Evolutionary conservation across 1,140 invertebrate species (phyloP).

Genomic region (Orchesella cincta): DNA sequence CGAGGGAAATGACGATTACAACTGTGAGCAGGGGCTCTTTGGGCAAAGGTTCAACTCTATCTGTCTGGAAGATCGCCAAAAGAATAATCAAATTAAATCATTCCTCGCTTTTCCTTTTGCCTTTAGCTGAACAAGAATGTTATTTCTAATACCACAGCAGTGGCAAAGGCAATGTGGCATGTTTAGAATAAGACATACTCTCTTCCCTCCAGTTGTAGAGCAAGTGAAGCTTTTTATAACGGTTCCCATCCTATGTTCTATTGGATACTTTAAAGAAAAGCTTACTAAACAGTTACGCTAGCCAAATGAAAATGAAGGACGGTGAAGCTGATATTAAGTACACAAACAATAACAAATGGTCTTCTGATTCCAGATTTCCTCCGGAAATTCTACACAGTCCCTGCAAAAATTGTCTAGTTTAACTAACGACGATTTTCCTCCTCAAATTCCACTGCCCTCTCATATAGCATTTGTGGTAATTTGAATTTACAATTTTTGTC

Average conservation of each 20-base stretch:
- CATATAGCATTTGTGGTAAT: too few species aligned
- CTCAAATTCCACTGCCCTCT: too few species aligned
- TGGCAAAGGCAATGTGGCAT: neutral
- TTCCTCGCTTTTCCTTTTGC: constrained; percentile 22
- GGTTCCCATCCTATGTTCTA: too few species aligned
- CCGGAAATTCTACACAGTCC: too few species aligned
- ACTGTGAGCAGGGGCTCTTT: constrained; percentile 34
- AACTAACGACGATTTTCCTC: too few species aligned
- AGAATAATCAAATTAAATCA: constrained; percentile 50
- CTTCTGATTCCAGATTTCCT: too few species aligned
- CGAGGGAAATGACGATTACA: constrained; percentile 17
- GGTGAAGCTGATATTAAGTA: neutral
- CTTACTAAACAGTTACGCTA: neutral
- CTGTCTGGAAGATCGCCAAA: constrained; percentile 46
- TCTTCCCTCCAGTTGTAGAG: too few species aligned
- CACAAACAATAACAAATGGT: neutral
- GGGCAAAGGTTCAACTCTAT: constrained; percentile 50
- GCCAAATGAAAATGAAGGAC: neutral
- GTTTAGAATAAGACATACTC: neutral
- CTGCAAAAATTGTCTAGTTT: too few species aligned
- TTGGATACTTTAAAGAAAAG: neutral
- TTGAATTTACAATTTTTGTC: too few species aligned
- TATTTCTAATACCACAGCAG: neutral
- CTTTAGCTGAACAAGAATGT: neutral
- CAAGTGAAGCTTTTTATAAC: too few species aligned